Evolutionary conservation across 2,888 invertebrate genomes (phyloP).

Genomic region (Drosophila demipolita): DNA sequence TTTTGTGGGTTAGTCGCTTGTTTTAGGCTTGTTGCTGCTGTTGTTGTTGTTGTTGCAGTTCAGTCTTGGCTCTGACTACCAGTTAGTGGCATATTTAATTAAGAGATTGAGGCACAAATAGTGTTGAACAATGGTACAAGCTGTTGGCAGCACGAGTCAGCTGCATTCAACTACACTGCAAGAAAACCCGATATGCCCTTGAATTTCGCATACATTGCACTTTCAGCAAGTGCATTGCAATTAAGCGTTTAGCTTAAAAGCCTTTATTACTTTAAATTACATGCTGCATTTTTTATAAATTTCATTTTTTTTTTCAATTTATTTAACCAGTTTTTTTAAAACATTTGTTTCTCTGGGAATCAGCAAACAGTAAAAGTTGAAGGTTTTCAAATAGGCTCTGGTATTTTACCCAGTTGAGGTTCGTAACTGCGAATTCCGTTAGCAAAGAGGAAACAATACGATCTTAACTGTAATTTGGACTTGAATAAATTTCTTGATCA

Average conservation of each 20-base stretch:
- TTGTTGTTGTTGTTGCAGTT: slow-evolving; percentile 26
- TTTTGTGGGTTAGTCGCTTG: slow-evolving; percentile 19
- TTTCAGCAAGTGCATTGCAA: not conserved
- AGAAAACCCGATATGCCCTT: slow-evolving; percentile 27
- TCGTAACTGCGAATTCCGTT: slow-evolving; percentile 8
- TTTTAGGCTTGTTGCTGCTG: slow-evolving; percentile 10
- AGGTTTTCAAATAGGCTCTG: not conserved
- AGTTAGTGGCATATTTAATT: slow-evolving; percentile 82
- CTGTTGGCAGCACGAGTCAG: slow-evolving; percentile 72
- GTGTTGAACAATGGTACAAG: slow-evolving; percentile 78
- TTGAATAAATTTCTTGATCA: not conserved
- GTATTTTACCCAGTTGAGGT: slow-evolving; percentile 11
- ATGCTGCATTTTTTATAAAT: not conserved
- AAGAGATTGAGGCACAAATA: slow-evolving; percentile 80
- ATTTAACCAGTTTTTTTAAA: not conserved
- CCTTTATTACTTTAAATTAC: not conserved
- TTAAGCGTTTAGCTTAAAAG: not conserved
- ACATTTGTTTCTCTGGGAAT: not conserved
- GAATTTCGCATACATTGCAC: not conserved
- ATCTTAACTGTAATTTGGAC: not conserved
- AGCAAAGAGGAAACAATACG: slow-evolving; percentile 1
- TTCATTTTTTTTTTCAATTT: not conserved
- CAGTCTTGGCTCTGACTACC: slow-evolving; percentile 40
- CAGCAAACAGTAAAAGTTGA: slow-evolving; percentile 12
- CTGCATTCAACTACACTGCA: slow-evolving; percentile 46